Base-by-base conservation (phyloP, 2,888 invertebrate species). In the Temnothorax ravouxi region DNA sequence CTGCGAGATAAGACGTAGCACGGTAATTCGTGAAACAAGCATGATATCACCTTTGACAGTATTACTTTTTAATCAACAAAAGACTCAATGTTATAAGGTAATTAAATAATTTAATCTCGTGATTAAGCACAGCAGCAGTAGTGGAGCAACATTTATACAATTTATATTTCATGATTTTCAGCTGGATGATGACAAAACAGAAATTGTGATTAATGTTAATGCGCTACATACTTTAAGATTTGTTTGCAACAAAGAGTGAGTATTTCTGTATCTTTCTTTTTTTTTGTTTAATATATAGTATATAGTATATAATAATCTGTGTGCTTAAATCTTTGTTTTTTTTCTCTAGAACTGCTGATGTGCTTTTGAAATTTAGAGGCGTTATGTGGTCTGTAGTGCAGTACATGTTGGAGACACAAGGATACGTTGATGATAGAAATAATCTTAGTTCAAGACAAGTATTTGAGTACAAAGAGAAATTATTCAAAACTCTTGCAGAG, bases 21-120 rank as follows among this genome's bases (percentile, higher is more conserved):
- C 96, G 0, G 91, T 96, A 0, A 95, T 97, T 6, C 94, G 96
- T 87, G 96, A 96, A 89, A 96, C 96, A 0, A 96, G 96, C 52
- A 89, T 96, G 0, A 90, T 97, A n/a, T 95, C 96, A 0, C 96
- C 97, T 0, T 94, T 97, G 34, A 94, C 96, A 0, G 96, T 96
- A 5, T 86, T 97, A 13, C 91, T 97, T 75, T 97, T 97, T 92
- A 95, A 92, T 47, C 88, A 91, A 21, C 93, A 90, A 64, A 88
- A 86, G 3, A 69, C 93, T 80, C 47, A 59, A 34, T 89, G 88
- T 56, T 74, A 74, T 25, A 79, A 90, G 88, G 94, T 94, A 89
- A 79, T 59, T 59, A 59, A 38, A 72, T 47, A 21, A 71, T 64
- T 41, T 41, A 64, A 41, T 47, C 21, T 38, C 47, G 9, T 11